phyloP scores from a whole-genome alignment of 2,113 vertebrate genomes.

The Sitta europaea region DNA sequence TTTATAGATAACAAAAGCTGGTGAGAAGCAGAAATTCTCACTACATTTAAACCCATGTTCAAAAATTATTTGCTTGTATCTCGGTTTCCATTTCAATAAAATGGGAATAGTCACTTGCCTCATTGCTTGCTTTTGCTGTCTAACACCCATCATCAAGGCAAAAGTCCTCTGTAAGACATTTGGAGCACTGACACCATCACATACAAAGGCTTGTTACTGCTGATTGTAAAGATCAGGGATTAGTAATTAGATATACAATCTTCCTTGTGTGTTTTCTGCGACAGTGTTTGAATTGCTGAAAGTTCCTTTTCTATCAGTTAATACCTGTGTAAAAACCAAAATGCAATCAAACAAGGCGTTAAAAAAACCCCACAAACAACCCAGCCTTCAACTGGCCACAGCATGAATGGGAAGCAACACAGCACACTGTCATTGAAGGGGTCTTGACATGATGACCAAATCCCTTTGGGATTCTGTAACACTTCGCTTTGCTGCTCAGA shows the following conservation, averaged over 20 bases:
- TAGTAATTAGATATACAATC: background rate
- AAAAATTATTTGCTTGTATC: background rate
- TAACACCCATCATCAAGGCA: background rate
- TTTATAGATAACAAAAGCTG: background rate
- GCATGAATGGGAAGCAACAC: background rate
- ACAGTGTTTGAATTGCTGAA: background rate
- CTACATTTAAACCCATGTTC: background rate
- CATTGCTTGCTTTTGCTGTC: accelerated
- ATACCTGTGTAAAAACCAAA: background rate
- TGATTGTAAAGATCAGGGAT: background rate
- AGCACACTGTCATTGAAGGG: background rate
- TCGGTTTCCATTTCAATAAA: background rate
- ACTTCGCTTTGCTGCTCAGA: background rate
- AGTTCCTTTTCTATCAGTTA: background rate
- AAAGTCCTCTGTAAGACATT: background rate
- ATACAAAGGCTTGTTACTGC: background rate
- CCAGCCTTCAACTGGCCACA: background rate
- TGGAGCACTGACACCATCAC: background rate
- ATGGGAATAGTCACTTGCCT: background rate
- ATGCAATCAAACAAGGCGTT: background rate
- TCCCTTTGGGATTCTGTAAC: background rate
- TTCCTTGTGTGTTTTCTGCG: background rate
- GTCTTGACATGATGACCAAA: accelerated
- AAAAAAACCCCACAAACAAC: background rate
- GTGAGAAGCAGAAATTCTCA: background rate